phyloP scores from a whole-genome alignment of 2,113 vertebrate genomes.

The Onychostoma macrolepis region DNA sequence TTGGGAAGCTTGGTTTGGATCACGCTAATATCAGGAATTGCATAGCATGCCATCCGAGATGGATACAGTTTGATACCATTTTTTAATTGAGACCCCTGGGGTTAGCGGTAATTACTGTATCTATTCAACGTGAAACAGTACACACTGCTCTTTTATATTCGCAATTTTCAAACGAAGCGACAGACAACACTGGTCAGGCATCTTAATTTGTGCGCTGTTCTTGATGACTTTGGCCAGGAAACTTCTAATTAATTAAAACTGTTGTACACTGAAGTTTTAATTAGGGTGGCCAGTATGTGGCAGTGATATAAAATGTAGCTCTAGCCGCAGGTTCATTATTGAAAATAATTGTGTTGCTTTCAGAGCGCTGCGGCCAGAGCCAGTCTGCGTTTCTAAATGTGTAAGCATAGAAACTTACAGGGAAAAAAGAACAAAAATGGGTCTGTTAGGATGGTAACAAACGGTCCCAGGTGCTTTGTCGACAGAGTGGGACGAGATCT shows the following conservation, averaged over 20 bases:
- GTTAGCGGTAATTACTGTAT: conserved; percentile 42
- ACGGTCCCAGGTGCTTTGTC: conserved; percentile 4
- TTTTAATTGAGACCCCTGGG: conserved; percentile 50
- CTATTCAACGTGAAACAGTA: conserved; percentile 35
- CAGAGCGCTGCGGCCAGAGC: background rate
- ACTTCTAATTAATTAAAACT: conserved; percentile 53
- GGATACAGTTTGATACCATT: background rate
- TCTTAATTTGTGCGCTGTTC: conserved; percentile 30
- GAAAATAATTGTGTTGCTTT: conserved; percentile 56
- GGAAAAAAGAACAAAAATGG: background rate
- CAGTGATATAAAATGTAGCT: conserved; percentile 51
- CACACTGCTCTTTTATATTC: background rate
- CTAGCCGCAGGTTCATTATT: conserved; percentile 55
- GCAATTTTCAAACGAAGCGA: conserved; percentile 10
- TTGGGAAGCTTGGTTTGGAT: background rate
- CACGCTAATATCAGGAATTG: background rate
- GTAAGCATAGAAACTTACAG: background rate
- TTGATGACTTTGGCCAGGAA: conserved; percentile 38
- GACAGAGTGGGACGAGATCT: background rate
- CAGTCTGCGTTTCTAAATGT: conserved; percentile 10
- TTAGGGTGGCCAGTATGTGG: conserved; percentile 47
- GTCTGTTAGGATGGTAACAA: conserved; percentile 1
- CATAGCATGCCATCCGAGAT: background rate
- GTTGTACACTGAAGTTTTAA: conserved; percentile 49
- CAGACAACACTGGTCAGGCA: conserved; percentile 22